Conservation (phyloP, 1,140 invertebrate species). For the Octopus sinensis region DNA sequence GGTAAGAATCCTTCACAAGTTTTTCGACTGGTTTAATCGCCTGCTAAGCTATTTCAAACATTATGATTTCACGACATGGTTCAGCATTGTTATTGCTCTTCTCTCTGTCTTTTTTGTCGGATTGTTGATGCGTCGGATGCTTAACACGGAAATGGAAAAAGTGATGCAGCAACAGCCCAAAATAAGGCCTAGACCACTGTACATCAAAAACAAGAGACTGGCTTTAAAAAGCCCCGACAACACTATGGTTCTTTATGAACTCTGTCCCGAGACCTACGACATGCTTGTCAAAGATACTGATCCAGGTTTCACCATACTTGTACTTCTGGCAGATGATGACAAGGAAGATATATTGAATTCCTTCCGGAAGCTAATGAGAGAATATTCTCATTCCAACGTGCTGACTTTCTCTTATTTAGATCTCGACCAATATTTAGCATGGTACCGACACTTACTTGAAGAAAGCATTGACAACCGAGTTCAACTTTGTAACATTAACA, state of each 20-base stretch:
- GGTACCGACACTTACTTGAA: conserved; percentile 87
- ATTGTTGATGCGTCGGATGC: conserved; percentile 85
- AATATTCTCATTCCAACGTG: conserved; percentile 89
- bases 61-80: conserved; percentile 75
- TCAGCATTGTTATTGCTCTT: conserved; percentile 80
- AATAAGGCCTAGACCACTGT: conserved; percentile 58
- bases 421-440: conserved; percentile 83
- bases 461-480: conserved; percentile 65
- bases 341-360: conserved; percentile 81
- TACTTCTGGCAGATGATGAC: conserved; percentile 80
- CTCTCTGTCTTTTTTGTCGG: conserved; percentile 76
- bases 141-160: conserved; percentile 64
- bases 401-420: conserved; percentile 90
- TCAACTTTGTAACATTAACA: conserved; percentile 82
- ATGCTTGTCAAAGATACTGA: conserved; percentile 88
- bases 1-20: not conserved
- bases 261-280: conserved; percentile 91
- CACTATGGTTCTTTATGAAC: conserved; percentile 73
- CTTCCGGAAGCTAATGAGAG: conserved; percentile 91
- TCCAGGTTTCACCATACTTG: conserved; percentile 87
- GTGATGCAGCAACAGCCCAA: conserved; percentile 76
- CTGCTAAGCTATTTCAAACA: not conserved
- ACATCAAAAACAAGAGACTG: conserved; percentile 38
- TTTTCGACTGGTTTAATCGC: not conserved
- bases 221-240: conserved; percentile 38